Base-by-base conservation (phyloP, 2,797 vertebrate genomes). In the Coccyzus lansbergi region DNA sequence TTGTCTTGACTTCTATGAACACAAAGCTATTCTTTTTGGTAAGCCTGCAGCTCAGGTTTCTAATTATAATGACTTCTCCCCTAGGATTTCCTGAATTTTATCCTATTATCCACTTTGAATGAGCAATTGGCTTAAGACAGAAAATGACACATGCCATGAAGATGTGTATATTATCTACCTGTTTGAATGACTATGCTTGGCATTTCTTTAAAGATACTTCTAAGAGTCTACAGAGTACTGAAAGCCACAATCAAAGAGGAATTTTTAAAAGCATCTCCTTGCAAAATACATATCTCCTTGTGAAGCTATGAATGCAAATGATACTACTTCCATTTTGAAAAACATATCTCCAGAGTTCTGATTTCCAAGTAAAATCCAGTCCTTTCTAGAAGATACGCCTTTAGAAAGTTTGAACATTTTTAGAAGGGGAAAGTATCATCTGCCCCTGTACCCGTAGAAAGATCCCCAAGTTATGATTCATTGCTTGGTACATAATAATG, bases 81-180 rank as follows among this genome's bases (percentile, higher is more conserved):
- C 15, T 31, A 89, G 84, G 63, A 74, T 85, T 94, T 93, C 52
- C 56, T 82, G 59, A 88, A 80, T 75, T 78, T 71, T 62, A 68
- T 91, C 34, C 62, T 9, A 29, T 9, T 79, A 36, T 52, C 55
- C 82, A 34, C 78, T 77, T 78, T 80, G 44, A 77, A 83, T 60
- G 56, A 85, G n/a, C 49, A 11, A 89, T 67, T 92, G 36, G 13
- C 15, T 92, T 86, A 59, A 83, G n/a, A 46, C 24, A 85, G 56
- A 89, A 89, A 67, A 44, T 58, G 44, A n/a, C 6, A n/a, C 15
- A 40, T 59, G 24, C 36, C 26, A 26, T 64, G 31, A 90, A 80
- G 71, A 63, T 42, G 9, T 80, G 10, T 42, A 34, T 53, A 64
- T 83, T 68, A 68, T 64, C 64, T 79, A 69, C 17, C 34, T 77